phyloP scores from a whole-genome alignment of 1,140 invertebrate species.

The Drosophila willistoni region DNA sequence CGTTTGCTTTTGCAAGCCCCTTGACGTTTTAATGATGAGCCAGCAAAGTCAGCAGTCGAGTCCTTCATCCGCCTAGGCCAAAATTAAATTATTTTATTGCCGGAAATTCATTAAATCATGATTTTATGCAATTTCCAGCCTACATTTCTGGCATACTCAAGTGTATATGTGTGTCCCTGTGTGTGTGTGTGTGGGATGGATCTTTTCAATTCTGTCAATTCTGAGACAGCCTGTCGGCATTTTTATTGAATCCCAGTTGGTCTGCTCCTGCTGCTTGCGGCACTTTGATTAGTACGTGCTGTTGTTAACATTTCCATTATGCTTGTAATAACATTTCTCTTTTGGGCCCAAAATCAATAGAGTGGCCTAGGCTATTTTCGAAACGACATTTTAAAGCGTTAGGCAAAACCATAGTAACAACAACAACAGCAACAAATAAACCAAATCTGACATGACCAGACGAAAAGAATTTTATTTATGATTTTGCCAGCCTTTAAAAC shows the following conservation, averaged over 20 bases:
- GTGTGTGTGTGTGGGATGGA: slow-evolving; percentile 24
- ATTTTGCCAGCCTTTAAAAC: slow-evolving; percentile 34
- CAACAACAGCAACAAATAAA: neutral
- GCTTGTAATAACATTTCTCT: slow-evolving; percentile 61
- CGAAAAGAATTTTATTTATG: slow-evolving; percentile 62
- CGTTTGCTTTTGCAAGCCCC: slow-evolving; percentile 38
- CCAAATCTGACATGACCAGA: slow-evolving; percentile 14
- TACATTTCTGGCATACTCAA: slow-evolving; percentile 56
- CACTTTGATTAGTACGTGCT: slow-evolving; percentile 63
- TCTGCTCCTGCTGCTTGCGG: slow-evolving; percentile 16
- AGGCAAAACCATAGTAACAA: slow-evolving; percentile 18
- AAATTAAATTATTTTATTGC: slow-evolving; percentile 81
- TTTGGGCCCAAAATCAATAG: slow-evolving; percentile 42
- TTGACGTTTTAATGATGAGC: slow-evolving; percentile 78
- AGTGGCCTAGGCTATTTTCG: slow-evolving; percentile 42
- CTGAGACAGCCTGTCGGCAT: slow-evolving; percentile 48
- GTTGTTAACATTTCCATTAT: slow-evolving; percentile 58
- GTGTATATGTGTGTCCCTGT: slow-evolving; percentile 15
- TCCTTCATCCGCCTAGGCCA: slow-evolving; percentile 35
- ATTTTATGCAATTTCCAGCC: slow-evolving; percentile 65
- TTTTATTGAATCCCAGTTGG: slow-evolving; percentile 33
- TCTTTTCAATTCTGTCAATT: slow-evolving; percentile 38
- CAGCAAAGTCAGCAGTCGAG: slow-evolving; percentile 22
- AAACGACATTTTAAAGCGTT: slow-evolving; percentile 39
- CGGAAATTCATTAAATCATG: slow-evolving; percentile 75